Evolutionary conservation across 1,140 invertebrate genomes (phyloP).

Genomic region (Dermatophagoides farinae): DNA sequence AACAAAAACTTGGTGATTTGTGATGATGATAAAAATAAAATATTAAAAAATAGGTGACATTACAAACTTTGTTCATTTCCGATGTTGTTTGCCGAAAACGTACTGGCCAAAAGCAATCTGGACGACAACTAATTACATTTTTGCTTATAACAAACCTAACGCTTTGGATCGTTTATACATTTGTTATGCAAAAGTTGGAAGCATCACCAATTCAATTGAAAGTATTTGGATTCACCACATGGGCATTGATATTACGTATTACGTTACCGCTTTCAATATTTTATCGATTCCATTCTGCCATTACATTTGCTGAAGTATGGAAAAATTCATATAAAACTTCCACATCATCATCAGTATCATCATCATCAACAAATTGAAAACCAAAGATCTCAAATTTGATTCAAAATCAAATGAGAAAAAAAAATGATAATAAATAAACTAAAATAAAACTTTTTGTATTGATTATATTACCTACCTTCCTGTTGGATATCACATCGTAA

Average conservation of each 20-base stretch:
- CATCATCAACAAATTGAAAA: not conserved
- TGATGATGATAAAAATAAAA: no score
- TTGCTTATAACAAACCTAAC: conserved; percentile 80
- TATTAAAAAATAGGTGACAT: conserved; percentile 45
- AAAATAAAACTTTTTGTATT: not conserved
- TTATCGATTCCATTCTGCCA: conserved; percentile 71
- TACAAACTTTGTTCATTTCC: conserved; percentile 83
- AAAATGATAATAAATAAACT: not conserved
- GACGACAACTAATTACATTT: conserved; percentile 82
- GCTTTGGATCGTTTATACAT: conserved; percentile 87
- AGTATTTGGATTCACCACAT: conserved; percentile 80
- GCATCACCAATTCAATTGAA: conserved; percentile 72
- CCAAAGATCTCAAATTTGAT: not conserved
- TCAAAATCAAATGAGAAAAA: not conserved
- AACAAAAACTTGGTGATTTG: not conserved
- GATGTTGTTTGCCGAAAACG: conserved; percentile 58
- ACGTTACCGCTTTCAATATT: conserved; percentile 88
- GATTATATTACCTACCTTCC: not conserved
- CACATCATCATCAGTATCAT: not conserved
- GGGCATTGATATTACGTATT: conserved; percentile 78
- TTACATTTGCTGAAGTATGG: conserved; percentile 92
- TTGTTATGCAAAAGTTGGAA: conserved; percentile 78
- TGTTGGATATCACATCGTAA: not conserved
- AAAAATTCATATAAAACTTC: conserved; percentile 73
- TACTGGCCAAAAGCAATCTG: conserved; percentile 75